These are phyloP conservation scores for Apodemia mormo DNA, from an alignment of 2,888 invertebrate genomes.

Conservation along the genomic window DNA sequence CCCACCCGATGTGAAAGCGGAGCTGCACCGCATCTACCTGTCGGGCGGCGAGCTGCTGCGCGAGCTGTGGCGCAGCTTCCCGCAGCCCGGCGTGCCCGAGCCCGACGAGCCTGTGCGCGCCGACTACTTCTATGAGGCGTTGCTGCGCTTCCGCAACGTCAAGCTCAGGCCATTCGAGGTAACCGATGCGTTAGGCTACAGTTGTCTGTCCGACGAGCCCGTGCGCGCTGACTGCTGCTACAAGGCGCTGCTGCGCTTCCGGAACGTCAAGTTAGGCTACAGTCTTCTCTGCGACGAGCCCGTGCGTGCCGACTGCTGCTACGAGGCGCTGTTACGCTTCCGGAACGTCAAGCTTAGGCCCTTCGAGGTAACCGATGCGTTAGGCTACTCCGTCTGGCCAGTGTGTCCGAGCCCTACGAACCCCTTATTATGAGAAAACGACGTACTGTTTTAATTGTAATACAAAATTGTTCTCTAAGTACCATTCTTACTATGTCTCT, in stretches of 20 bases:
- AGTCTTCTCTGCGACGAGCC: slow-evolving; percentile 83
- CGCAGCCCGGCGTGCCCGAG: slow-evolving; percentile 86
- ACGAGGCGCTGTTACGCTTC: slow-evolving; percentile 93
- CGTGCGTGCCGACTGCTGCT: slow-evolving; percentile 92
- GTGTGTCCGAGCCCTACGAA: too few species aligned
- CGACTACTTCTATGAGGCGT: slow-evolving; percentile 93
- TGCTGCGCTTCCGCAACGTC: slow-evolving; percentile 93
- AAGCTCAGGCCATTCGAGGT: slow-evolving; percentile 94
- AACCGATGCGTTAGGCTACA: slow-evolving; percentile 17
- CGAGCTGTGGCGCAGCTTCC: slow-evolving; percentile 98
- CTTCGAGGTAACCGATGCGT: slow-evolving; percentile 84
- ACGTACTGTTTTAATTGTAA: too few species aligned
- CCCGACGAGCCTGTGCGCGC: slow-evolving; percentile 90
- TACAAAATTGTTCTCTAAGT: too few species aligned
- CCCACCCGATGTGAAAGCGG: slow-evolving; percentile 90
- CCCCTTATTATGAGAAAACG: too few species aligned
- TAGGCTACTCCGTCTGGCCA: too few species aligned
- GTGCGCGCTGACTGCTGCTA: too few species aligned
- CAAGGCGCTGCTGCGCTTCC: too few species aligned
- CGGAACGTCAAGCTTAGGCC: slow-evolving; percentile 92
- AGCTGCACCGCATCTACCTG: slow-evolving; percentile 91
- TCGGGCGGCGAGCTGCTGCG: slow-evolving; percentile 93
- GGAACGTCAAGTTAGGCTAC: slow-evolving; percentile 60
- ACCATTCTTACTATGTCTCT: too few species aligned
- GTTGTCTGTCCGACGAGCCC: too few species aligned